Percentiles rank a stretch among this genome's conserved stretches.
These are phyloP conservation scores for Cromileptes altivelis DNA, from an alignment of 2,113 vertebrate genomes.

Conservation along the genomic window DNA sequence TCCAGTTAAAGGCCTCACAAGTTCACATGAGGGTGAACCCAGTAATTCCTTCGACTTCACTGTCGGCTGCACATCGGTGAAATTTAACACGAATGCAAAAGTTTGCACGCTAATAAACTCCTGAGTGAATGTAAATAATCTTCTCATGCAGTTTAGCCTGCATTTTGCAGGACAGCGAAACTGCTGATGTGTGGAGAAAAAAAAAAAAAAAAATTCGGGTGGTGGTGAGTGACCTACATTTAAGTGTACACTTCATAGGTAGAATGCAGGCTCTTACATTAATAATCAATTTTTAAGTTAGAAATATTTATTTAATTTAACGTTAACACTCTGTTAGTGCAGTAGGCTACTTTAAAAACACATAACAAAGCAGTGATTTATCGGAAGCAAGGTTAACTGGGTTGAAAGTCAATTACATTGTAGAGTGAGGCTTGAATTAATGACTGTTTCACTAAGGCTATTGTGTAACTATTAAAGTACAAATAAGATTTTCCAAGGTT, in stretches of 20 bases:
- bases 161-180: neutral
- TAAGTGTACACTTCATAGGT: neutral
- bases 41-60: slow-evolving; percentile 3
- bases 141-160: neutral
- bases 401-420: neutral
- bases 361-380: neutral
- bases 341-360: neutral
- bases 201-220: neutral
- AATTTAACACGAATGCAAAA: neutral
- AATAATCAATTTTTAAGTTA: neutral
- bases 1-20: slow-evolving; percentile 55
- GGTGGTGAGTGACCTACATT: slow-evolving; percentile 56
- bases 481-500: neutral
- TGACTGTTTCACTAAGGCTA: neutral
- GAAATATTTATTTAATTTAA: neutral
- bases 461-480: neutral
- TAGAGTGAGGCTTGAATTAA: neutral
- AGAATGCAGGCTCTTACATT: neutral
- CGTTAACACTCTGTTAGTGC: neutral
- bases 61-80: neutral
- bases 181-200: neutral
- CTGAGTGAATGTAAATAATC: neutral
- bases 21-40: slow-evolving; percentile 46
- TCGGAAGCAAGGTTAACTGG: neutral
- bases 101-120: neutral